Evolutionary conservation across 2,888 invertebrate genomes (phyloP).

Genomic region (Chesias legatella): DNA sequence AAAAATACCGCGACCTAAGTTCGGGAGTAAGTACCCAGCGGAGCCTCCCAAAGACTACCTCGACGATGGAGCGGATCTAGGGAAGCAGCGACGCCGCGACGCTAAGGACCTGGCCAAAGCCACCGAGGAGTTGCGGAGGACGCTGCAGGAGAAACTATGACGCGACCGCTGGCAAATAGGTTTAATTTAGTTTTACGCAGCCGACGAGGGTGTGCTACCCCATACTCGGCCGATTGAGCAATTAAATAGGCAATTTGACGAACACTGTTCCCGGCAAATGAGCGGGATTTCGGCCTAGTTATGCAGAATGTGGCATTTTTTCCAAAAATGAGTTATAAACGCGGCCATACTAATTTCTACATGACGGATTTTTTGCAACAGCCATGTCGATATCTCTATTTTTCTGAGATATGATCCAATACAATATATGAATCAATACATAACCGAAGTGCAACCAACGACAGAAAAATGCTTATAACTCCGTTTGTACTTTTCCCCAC

Average conservation of each 20-base stretch:
- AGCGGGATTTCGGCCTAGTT: too few species aligned
- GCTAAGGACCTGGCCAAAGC: slow-evolving; percentile 83
- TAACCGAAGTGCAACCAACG: too few species aligned
- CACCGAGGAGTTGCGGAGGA: slow-evolving; percentile 87
- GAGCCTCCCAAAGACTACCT: slow-evolving; percentile 91
- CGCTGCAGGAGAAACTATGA: slow-evolving; percentile 89
- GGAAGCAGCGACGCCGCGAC: slow-evolving; percentile 70
- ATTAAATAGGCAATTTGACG: slow-evolving; percentile 39
- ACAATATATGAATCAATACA: too few species aligned
- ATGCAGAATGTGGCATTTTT: too few species aligned
- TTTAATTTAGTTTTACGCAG: slow-evolving; percentile 40
- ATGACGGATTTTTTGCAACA: too few species aligned
- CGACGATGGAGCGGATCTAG: slow-evolving; percentile 81
- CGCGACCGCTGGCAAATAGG: slow-evolving; percentile 35
- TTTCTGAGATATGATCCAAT: too few species aligned
- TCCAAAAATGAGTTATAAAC: too few species aligned
- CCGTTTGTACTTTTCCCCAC: too few species aligned
- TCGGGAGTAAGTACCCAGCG: slow-evolving; percentile 84
- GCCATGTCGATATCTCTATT: too few species aligned
- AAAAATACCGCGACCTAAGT: slow-evolving; percentile 91
- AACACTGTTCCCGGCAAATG: slow-evolving; percentile 39
- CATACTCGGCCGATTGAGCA: slow-evolving; percentile 32
- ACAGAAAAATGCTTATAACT: too few species aligned
- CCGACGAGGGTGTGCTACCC: slow-evolving; percentile 25
- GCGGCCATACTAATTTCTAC: too few species aligned